phyloP scores from a whole-genome alignment of 2,113 vertebrate species.

The Diglossa brunneiventris region DNA sequence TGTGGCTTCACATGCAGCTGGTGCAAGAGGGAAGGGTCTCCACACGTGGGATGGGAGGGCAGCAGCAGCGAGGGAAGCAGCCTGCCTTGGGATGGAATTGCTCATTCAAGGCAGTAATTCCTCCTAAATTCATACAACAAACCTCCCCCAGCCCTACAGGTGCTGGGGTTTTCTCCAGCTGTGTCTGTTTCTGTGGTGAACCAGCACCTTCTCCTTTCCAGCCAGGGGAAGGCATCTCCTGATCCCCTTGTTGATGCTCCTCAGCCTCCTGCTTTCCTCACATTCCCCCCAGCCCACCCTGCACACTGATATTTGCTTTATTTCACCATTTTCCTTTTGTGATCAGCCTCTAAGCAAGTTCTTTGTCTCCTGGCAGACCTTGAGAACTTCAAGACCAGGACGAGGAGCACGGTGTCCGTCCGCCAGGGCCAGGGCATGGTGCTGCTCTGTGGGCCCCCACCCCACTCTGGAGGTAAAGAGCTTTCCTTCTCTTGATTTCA shows the following conservation, averaged over 20 bases:
- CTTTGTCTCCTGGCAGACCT: slow-evolving; percentile 81
- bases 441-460: slow-evolving; percentile 90
- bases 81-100: background rate
- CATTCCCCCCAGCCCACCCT: rapidly evolving
- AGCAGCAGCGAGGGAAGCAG: background rate
- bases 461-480: slow-evolving; percentile 89
- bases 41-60: background rate
- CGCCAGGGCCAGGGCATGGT: slow-evolving; percentile 97
- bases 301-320: background rate
- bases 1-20: background rate
- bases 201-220: background rate
- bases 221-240: background rate
- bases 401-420: slow-evolving; percentile 88
- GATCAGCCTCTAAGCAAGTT: background rate
- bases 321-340: background rate
- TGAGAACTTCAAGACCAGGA: slow-evolving; percentile 92
- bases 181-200: background rate
- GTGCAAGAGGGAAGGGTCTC: background rate
- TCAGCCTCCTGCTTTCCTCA: background rate
- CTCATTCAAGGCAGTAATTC: background rate
- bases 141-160: background rate
- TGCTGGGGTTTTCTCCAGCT: background rate
- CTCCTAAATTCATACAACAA: background rate
- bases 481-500: background rate
- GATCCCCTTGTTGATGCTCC: background rate